These are phyloP conservation scores for Ctenodactylus gundi DNA, from an alignment of 2,113 vertebrate genomes.

Conservation along the genomic window DNA sequence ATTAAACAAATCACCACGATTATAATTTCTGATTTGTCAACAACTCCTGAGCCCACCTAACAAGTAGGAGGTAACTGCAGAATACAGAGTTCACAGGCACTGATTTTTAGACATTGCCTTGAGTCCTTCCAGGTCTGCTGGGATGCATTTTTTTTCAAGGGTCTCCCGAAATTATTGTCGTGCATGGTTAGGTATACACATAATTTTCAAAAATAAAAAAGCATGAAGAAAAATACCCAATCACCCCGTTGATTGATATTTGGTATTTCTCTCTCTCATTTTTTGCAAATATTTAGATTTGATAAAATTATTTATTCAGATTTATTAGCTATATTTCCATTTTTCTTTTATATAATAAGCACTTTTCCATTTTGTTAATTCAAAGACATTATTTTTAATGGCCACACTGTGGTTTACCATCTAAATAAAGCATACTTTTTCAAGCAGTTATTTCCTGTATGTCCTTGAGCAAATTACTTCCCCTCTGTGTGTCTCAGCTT, in stretches of 20 bases:
- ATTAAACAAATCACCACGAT: neutral
- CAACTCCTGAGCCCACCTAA: neutral
- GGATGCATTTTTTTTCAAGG: neutral
- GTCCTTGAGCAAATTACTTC: conserved; percentile 1
- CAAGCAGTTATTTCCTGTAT: neutral
- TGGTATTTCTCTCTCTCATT: neutral
- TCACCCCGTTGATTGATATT: neutral
- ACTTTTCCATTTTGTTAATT: neutral
- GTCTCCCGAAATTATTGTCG: no score
- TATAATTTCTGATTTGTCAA: neutral
- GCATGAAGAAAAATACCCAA: neutral
- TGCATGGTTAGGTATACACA: no score
- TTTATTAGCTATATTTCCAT: neutral
- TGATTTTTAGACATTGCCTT: neutral
- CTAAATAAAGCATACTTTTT: neutral
- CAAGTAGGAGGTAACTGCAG: neutral
- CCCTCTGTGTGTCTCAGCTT: neutral
- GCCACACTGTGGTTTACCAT: neutral
- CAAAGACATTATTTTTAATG: neutral
- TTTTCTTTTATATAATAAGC: neutral
- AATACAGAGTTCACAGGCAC: no score
- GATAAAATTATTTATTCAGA: neutral
- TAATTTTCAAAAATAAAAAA: neutral
- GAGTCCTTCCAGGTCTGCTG: neutral
- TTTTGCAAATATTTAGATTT: neutral